Conservation (phyloP, 2,888 invertebrate species). For the Hipparchia sbordonii region DNA sequence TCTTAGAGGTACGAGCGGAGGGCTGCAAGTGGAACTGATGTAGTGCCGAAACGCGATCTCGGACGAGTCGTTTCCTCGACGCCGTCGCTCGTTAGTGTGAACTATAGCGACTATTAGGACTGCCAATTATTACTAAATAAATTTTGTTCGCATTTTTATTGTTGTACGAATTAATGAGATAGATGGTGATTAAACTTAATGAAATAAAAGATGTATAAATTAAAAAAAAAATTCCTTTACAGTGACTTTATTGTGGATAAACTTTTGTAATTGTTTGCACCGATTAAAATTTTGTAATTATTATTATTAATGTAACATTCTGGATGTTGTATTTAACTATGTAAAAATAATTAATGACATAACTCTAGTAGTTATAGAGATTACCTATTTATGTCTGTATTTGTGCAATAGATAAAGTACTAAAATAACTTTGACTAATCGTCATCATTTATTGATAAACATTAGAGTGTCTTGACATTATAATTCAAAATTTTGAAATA, state of each 20-base stretch:
- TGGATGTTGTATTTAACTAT: conserved; percentile 79
- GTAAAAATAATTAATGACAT: conserved; percentile 73
- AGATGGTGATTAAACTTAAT: conserved; percentile 61
- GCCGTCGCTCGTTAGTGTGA: conserved; percentile 46
- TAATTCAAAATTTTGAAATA: conserved; percentile 60
- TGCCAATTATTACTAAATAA: conserved; percentile 71
- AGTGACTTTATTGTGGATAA: conserved; percentile 42
- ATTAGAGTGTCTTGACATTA: conserved; percentile 63
- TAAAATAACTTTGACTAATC: conserved; percentile 46
- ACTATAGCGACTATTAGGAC: conserved; percentile 70
- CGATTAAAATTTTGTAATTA: conserved; percentile 77
- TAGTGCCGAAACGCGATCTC: conserved; percentile 12
- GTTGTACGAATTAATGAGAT: conserved; percentile 74
- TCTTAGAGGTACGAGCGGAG: conserved; percentile 28
- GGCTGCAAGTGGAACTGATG: conserved; percentile 9
- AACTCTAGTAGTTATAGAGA: conserved; percentile 75
- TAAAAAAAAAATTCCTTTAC: conserved; percentile 54
- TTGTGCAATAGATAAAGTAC: conserved; percentile 75
- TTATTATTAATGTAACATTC: conserved; percentile 77
- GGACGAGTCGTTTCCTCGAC: conserved; percentile 32
- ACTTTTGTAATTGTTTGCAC: conserved; percentile 64
- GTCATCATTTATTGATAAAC: conserved; percentile 40
- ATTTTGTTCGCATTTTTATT: conserved; percentile 67
- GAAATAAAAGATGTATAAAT: conserved; percentile 56
- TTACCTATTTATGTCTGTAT: conserved; percentile 66